phyloP scores from a whole-genome alignment of 2,797 vertebrate genomes.

The Rhinatrema bivittatum region DNA sequence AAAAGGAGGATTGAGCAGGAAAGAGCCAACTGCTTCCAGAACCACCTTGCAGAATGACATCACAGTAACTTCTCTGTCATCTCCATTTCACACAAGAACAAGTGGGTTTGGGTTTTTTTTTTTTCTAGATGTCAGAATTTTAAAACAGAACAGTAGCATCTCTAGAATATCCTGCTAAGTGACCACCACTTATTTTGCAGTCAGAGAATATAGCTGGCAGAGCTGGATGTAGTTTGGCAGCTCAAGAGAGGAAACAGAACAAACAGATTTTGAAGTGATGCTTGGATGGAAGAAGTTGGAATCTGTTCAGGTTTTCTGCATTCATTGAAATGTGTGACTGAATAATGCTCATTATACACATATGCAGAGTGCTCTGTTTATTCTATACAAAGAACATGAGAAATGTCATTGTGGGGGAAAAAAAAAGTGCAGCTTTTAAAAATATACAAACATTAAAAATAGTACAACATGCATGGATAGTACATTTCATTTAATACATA shows the following conservation, averaged over 20 bases:
- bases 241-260: constrained; percentile 63
- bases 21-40: too few relatives aligned
- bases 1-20: too few relatives aligned
- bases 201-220: constrained; percentile 61
- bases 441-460: too few relatives aligned
- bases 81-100: constrained; percentile 28
- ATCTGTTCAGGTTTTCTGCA: constrained; percentile 53
- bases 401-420: too few relatives aligned
- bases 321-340: constrained; percentile 66
- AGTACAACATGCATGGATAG: too few relatives aligned
- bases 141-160: constrained; percentile 46
- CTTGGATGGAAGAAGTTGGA: constrained; percentile 65
- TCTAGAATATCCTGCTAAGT: constrained; percentile 54
- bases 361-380: neutral
- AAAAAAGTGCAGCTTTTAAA: too few relatives aligned
- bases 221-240: constrained; percentile 57
- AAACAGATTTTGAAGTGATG: constrained; percentile 71
- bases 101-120: too few relatives aligned
- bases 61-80: constrained; percentile 4
- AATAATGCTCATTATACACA: constrained; percentile 61
- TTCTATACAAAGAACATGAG: too few relatives aligned
- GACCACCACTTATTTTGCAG: constrained; percentile 70
- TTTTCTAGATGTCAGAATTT: constrained; percentile 36
- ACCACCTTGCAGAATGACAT: constrained; percentile 7
- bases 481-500: too few relatives aligned